Conservation (phyloP, 2,113 vertebrate genomes). For the Theristicus caerulescens region DNA sequence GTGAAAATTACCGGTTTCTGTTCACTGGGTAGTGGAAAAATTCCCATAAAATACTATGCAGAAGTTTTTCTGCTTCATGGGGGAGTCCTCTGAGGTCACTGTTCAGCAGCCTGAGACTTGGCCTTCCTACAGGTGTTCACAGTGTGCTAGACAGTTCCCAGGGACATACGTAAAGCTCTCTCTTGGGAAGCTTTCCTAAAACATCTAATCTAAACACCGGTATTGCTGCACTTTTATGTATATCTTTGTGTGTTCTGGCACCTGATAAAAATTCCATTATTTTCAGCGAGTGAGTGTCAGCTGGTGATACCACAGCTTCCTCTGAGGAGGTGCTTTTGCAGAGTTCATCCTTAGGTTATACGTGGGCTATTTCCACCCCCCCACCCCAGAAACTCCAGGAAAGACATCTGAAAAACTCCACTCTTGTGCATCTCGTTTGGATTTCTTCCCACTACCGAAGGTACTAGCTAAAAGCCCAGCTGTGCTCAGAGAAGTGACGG, state of each 20-base stretch:
- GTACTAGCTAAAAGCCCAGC: not conserved
- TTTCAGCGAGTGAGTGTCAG: not conserved
- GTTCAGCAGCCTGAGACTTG: not conserved
- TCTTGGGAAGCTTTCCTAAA: not conserved
- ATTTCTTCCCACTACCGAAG: not conserved
- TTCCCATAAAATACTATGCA: not conserved
- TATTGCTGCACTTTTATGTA: not conserved
- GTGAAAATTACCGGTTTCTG: not conserved
- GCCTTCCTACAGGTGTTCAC: not conserved
- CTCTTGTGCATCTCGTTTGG: not conserved
- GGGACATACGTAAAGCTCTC: not conserved
- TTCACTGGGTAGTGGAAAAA: not conserved
- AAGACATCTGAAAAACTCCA: slow-evolving; percentile 3
- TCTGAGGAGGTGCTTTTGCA: not conserved
- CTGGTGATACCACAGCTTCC: slow-evolving; percentile 12
- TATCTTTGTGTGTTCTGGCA: slow-evolving; percentile 50
- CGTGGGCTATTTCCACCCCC: not conserved
- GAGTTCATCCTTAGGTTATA: slow-evolving; percentile 38
- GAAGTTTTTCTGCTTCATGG: slow-evolving; percentile 6
- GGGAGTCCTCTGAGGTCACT: not conserved
- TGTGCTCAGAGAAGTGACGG: rapidly evolving
- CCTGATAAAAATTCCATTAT: slow-evolving; percentile 48
- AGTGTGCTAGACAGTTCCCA: not conserved
- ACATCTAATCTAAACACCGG: slow-evolving; percentile 36
- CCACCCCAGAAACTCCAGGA: not conserved